Conservation (phyloP, 2,797 vertebrate species). For the Macroramphosus scolopax region DNA sequence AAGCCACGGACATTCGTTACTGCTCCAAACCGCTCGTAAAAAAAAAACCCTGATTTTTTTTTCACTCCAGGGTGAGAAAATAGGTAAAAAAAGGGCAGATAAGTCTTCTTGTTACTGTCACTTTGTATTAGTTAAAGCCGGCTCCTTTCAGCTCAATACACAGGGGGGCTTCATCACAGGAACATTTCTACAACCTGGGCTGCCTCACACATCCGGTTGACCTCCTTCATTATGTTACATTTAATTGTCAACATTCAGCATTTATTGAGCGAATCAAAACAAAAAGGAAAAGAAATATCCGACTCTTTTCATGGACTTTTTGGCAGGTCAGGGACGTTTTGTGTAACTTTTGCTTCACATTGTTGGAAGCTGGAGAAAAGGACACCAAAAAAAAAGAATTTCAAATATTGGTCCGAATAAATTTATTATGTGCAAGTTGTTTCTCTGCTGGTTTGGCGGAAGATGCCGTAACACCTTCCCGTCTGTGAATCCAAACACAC, state of each 20-base stretch:
- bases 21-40: conserved; percentile 38
- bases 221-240: conserved; percentile 36
- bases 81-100: conserved; percentile 32
- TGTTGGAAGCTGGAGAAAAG: too few relatives aligned
- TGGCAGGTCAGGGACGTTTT: too few relatives aligned
- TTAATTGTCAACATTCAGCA: conserved; percentile 21
- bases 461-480: too few relatives aligned
- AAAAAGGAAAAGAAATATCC: too few relatives aligned
- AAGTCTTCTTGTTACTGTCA: conserved; percentile 65
- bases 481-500: too few relatives aligned
- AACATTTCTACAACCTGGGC: conserved; percentile 49
- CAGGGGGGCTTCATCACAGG: conserved; percentile 51
- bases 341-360: too few relatives aligned
- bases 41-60: conserved; percentile 35
- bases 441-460: too few relatives aligned
- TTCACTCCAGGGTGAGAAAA: conserved; percentile 5
- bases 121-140: conserved; percentile 63
- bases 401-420: too few relatives aligned
- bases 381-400: too few relatives aligned
- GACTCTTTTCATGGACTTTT: too few relatives aligned
- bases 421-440: too few relatives aligned
- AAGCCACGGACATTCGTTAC: conserved; percentile 50
- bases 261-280: conserved; percentile 3
- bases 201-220: conserved; percentile 39
- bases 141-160: conserved; percentile 51